Conservation (phyloP, 2,888 invertebrate genomes). For the Drosophila imparisetae region DNA sequence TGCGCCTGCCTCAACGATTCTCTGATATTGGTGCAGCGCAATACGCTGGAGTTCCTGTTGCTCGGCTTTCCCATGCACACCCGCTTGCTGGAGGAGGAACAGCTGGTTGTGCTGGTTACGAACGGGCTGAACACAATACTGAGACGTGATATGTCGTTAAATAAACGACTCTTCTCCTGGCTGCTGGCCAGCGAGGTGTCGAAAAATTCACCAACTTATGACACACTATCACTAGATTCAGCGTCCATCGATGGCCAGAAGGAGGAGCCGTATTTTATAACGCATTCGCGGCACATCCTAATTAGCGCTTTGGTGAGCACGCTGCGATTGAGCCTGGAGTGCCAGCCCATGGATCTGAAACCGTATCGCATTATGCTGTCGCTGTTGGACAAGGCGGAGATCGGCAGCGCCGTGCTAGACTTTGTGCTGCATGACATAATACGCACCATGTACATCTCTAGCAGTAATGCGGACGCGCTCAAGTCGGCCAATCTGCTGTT, state of each 20-base stretch:
- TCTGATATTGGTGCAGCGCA: slow-evolving; percentile 93
- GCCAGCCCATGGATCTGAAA: slow-evolving; percentile 87
- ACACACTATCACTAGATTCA: slow-evolving; percentile 70
- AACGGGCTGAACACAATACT: slow-evolving; percentile 91
- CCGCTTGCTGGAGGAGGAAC: slow-evolving; percentile 88
- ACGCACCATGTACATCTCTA: slow-evolving; percentile 86
- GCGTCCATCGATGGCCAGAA: slow-evolving; percentile 51
- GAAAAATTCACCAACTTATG: slow-evolving; percentile 85
- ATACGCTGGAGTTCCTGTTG: slow-evolving; percentile 92
- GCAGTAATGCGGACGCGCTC: slow-evolving; percentile 88
- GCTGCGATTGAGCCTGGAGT: slow-evolving; percentile 86
- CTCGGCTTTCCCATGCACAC: slow-evolving; percentile 94
- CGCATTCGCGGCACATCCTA: slow-evolving; percentile 88
- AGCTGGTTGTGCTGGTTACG: slow-evolving; percentile 90
- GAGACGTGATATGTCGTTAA: slow-evolving; percentile 94
- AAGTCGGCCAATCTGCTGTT: slow-evolving; percentile 94
- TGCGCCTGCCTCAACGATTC: slow-evolving; percentile 92
- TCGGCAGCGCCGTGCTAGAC: slow-evolving; percentile 91
- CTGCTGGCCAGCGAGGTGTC: slow-evolving; percentile 89
- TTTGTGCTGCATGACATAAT: slow-evolving; percentile 92
- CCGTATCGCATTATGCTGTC: slow-evolving; percentile 93
- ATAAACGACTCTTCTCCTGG: slow-evolving; percentile 94
- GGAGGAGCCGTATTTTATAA: slow-evolving; percentile 87
- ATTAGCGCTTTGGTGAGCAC: slow-evolving; percentile 88
- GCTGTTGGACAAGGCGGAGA: slow-evolving; percentile 93